Evolutionary conservation across 37 sponge, comb jelly and placozoan genomes (phyloP), one percentile per base, ranked within the genome.

Genomic region (Agelas oroides): DNA sequence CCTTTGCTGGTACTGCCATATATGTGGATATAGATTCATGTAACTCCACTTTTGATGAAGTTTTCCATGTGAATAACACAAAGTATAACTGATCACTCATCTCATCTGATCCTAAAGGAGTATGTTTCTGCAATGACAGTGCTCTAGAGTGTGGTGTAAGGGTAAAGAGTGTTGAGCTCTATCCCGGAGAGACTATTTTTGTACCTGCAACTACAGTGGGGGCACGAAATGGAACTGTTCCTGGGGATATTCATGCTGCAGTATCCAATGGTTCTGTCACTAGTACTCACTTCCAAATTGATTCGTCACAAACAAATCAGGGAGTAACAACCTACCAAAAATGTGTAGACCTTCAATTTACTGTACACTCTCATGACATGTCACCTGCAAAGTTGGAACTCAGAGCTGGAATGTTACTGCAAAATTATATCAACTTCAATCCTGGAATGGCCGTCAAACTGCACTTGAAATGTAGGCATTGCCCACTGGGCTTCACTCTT

Each of bases 61-160:
- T 69, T 20, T 5, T 23, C 37, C 36, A 69, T 34, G 23, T 38
- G 32, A 69, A 69, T 5, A 36, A 69, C 34, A 33, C 34, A 33
- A 27, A 69, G 8, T 23, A 32, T 5, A 38, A 30, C 0, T 31
- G 34, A 8, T 38, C 66, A 19, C 28, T 41, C 1, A 34, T 79
- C 20, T 65, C 80, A 65, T 79, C 80, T 38, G 80, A 65, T 65
- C 66, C 80, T 40, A 30, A 34, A 32, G 37, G 27, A 21, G 80
- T 79, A 18, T 79, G 80, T 38, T 59, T 79, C 27, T 79, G 80
- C 35, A 46, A 23, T 25, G 23, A 54, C 15, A 52, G 58, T 27
- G 32, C 36, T 20, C 61, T 59, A 1, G 39, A 34, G 27, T 77
- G 78, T 35, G 33, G 3, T 12, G 11, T 27, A 31, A 31, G 32